Conservation (phyloP, 2,113 vertebrate species). For the Pteropus alecto region DNA sequence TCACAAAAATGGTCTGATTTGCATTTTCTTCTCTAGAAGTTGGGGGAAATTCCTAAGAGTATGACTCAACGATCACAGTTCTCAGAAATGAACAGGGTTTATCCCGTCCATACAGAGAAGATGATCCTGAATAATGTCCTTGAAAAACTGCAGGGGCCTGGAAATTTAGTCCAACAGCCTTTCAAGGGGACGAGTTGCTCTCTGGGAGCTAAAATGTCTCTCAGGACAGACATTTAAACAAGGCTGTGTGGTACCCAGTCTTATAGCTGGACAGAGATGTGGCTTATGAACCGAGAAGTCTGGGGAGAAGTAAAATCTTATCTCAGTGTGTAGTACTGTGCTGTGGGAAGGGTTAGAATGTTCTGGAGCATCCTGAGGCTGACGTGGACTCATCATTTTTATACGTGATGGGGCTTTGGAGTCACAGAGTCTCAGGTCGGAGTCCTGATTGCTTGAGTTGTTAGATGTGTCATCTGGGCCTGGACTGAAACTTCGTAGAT, state of each 20-base stretch:
- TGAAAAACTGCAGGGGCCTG: neutral
- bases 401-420: neutral
- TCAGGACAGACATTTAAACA: neutral
- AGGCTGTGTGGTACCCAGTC: neutral
- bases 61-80: neutral
- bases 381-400: neutral
- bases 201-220: neutral
- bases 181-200: conserved; percentile 55
- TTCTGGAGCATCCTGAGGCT: neutral
- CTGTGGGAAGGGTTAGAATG: neutral
- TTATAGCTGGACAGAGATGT: neutral
- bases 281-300: neutral
- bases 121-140: neutral
- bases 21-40: neutral
- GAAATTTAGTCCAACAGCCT: conserved; percentile 57
- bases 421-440: neutral
- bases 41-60: neutral
- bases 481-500: neutral
- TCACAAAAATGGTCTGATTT: neutral
- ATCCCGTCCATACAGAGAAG: neutral
- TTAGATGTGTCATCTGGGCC: neutral
- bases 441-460: neutral
- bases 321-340: neutral
- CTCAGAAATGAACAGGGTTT: neutral
- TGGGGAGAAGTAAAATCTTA: neutral